phyloP scores from a whole-genome alignment of 1,140 invertebrate species.

The Ectropis grisescens region DNA sequence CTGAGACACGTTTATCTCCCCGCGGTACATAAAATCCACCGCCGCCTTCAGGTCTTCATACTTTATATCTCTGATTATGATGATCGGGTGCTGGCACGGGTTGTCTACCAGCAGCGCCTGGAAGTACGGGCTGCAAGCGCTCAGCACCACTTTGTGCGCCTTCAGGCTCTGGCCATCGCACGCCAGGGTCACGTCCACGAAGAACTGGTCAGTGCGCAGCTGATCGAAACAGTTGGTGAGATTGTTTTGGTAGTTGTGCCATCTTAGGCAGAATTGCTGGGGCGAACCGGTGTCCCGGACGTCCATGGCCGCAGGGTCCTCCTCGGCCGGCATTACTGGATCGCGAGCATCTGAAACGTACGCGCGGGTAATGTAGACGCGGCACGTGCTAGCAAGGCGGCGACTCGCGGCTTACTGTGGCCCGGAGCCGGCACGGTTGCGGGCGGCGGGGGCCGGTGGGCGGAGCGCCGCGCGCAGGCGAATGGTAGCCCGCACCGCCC shows the following conservation, averaged over 20 bases:
- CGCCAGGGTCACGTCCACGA: slow-evolving; percentile 92
- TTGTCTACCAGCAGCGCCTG: slow-evolving; percentile 92
- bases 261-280: slow-evolving; percentile 85
- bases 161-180: slow-evolving; percentile 93
- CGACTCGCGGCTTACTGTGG: slow-evolving; percentile 51
- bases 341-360: slow-evolving; percentile 52
- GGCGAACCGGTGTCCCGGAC: slow-evolving; percentile 47
- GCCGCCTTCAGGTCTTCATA: slow-evolving; percentile 89
- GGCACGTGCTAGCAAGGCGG: slow-evolving; percentile 27
- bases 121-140: slow-evolving; percentile 94
- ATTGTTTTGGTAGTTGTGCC: slow-evolving; percentile 96
- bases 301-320: slow-evolving; percentile 57
- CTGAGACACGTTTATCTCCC: slow-evolving; percentile 92
- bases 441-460: slow-evolving; percentile 18
- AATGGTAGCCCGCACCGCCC: slow-evolving; percentile 20
- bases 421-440: slow-evolving; percentile 7
- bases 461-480: slow-evolving; percentile 19
- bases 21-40: slow-evolving; percentile 95
- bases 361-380: slow-evolving; percentile 17
- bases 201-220: slow-evolving; percentile 89
- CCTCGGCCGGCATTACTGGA: slow-evolving; percentile 53
- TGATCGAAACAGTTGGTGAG: slow-evolving; percentile 93
- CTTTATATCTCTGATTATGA: slow-evolving; percentile 91
- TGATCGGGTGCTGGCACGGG: slow-evolving; percentile 91
- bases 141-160: slow-evolving; percentile 93